Evolutionary conservation across 2,888 invertebrate genomes (phyloP).

Genomic region (Plagiodera versicolora): DNA sequence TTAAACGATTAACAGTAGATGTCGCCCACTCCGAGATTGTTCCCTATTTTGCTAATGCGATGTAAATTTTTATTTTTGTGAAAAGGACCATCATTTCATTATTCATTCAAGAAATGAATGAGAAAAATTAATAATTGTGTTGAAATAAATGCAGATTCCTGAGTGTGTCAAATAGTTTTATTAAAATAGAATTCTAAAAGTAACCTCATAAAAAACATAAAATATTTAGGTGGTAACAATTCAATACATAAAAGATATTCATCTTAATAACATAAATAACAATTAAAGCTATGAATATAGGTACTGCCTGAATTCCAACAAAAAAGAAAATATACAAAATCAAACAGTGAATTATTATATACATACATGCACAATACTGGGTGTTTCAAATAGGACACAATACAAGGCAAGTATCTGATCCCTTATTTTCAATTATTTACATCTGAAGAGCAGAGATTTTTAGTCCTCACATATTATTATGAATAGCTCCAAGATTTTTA

Average conservation of each 20-base stretch:
- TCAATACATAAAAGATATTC: constrained; percentile 12
- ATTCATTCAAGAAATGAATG: no score
- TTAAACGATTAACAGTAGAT: no score
- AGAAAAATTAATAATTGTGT: no score
- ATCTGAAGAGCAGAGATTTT: no score
- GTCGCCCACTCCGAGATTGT: no score
- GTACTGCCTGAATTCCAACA: constrained; percentile 25
- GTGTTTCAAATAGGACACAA: constrained; percentile 8
- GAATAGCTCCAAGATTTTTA: no score
- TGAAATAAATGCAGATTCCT: neutral
- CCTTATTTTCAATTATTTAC: neutral
- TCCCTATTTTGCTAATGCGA: no score
- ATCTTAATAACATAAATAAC: constrained; percentile 29
- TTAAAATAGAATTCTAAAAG: constrained; percentile 15
- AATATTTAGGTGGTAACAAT: constrained; percentile 18
- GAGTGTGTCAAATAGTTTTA: constrained; percentile 11
- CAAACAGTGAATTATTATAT: constrained; percentile 16
- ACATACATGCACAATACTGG: constrained; percentile 19
- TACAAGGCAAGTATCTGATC: constrained; percentile 9
- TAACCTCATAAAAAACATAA: constrained; percentile 19
- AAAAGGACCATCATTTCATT: no score
- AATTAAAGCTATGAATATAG: constrained; percentile 32
- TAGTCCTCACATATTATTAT: no score
- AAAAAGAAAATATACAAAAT: constrained; percentile 27
- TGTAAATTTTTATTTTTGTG: no score